Conservation (phyloP, 2,113 vertebrate species). For the Clupea harengus region DNA sequence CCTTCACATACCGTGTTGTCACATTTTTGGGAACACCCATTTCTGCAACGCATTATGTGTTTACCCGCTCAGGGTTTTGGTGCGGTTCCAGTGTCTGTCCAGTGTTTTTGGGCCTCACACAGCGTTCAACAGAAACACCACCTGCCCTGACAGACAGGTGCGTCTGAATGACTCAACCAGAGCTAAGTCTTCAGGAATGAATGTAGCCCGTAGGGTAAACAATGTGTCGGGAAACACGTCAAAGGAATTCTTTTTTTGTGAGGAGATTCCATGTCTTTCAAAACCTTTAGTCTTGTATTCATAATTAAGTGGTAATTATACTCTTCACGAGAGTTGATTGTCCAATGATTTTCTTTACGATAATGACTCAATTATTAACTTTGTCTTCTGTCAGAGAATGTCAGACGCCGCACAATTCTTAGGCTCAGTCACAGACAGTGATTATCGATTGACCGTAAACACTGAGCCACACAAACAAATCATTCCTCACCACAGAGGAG, state of each 20-base stretch:
- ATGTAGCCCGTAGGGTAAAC: not conserved
- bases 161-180: not conserved
- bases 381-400: constrained; percentile 3
- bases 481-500: not conserved
- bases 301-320: not conserved
- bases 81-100: not conserved
- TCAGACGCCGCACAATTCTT: not conserved
- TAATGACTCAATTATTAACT: not conserved
- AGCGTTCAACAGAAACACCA: not conserved
- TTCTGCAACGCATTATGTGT: not conserved
- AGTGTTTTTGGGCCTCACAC: not conserved
- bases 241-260: not conserved
- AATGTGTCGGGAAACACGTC: not conserved
- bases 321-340: not conserved
- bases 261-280: not conserved
- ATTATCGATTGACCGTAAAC: not conserved
- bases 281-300: not conserved
- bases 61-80: not conserved
- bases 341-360: not conserved
- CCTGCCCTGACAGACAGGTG: not conserved
- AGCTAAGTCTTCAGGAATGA: not conserved
- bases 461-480: constrained; percentile 3
- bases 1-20: not conserved
- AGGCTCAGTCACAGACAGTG: not conserved
- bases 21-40: not conserved